phyloP scores from a whole-genome alignment of 2,797 vertebrate genomes.

The Rhinichthys osculus region DNA sequence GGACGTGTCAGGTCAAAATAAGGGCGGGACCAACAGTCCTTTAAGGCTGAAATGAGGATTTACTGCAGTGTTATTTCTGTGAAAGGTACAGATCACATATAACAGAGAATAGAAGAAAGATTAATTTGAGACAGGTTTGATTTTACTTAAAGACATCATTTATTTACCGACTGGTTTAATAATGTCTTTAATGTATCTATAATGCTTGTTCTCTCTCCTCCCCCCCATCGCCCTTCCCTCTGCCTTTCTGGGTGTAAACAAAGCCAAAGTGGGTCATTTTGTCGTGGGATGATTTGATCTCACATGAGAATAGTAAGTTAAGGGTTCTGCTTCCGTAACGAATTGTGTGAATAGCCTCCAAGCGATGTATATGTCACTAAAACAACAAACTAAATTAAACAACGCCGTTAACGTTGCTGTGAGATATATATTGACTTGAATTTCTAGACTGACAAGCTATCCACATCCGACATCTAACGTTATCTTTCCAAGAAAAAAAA shows the following conservation, averaged over 20 bases:
- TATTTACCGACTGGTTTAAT: not conserved
- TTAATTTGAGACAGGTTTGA: not conserved
- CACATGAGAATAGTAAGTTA: slow-evolving; percentile 16
- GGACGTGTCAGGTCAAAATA: slow-evolving; percentile 56
- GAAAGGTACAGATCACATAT: not conserved
- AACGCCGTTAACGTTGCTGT: not conserved
- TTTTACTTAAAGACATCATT: not conserved
- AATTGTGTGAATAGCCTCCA: not conserved
- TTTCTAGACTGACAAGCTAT: not conserved
- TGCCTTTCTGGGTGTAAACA: slow-evolving; percentile 48
- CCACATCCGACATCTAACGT: not conserved
- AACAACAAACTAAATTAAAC: not conserved
- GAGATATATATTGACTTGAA: not conserved
- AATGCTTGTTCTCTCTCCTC: slow-evolving; percentile 1
- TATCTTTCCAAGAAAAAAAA: not conserved
- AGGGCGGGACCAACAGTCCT: slow-evolving; percentile 30
- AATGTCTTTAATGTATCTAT: slow-evolving; percentile 23
- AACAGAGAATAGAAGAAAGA: not conserved
- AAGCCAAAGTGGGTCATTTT: slow-evolving; percentile 64
- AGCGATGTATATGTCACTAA: not conserved
- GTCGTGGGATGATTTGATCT: slow-evolving; percentile 61
- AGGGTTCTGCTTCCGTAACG: slow-evolving; percentile 27
- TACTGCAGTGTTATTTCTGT: not conserved
- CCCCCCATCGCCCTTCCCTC: not conserved
- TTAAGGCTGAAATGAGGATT: slow-evolving; percentile 8